Conservation (phyloP, 2,113 vertebrate species). For the Antechinus flavipes region DNA sequence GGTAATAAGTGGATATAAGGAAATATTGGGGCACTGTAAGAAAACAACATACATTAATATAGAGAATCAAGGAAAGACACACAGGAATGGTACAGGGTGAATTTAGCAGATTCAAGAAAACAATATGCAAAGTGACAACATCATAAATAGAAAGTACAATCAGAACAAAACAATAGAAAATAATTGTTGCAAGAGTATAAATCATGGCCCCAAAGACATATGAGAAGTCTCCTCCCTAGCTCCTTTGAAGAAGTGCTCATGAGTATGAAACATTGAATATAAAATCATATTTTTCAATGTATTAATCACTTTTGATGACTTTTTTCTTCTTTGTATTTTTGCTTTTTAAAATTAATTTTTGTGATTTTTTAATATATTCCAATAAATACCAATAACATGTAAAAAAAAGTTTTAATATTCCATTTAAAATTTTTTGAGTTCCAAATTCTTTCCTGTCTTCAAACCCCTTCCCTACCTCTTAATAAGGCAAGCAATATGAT, state of each 20-base stretch:
- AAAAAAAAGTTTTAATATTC: background rate
- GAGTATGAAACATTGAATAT: background rate
- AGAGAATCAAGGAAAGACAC: background rate
- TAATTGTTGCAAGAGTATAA: background rate
- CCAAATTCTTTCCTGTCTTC: background rate
- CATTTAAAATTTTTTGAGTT: background rate
- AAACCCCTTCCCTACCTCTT: background rate
- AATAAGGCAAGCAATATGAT: background rate
- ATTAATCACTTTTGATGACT: background rate
- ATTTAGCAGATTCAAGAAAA: background rate
- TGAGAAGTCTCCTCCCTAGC: background rate
- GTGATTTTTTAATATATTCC: background rate
- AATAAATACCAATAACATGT: background rate
- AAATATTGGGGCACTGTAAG: background rate
- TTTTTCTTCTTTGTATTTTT: background rate
- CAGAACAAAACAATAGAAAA: background rate
- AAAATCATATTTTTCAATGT: background rate
- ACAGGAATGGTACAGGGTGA: background rate
- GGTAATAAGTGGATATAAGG: background rate
- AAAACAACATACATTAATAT: background rate
- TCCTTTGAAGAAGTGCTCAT: background rate
- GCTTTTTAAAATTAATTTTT: background rate
- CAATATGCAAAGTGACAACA: background rate
- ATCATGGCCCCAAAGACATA: background rate
- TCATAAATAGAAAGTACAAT: background rate